Evolutionary conservation across 2,888 invertebrate genomes (phyloP), one percentile per base, ranked within the genome.

Genomic region (Volucella zonaria): DNA sequence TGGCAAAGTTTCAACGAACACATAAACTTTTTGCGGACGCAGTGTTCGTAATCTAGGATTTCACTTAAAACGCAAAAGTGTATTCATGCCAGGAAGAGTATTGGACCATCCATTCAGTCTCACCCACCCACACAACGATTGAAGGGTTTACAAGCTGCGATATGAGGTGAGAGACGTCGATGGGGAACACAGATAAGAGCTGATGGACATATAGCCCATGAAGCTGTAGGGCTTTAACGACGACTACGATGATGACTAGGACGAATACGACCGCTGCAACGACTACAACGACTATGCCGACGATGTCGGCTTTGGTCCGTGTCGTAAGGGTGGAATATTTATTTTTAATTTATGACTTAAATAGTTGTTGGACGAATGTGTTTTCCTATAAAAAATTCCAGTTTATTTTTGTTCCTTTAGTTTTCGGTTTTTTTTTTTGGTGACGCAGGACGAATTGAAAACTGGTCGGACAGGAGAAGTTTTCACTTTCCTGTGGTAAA

Each of bases 321-420:
- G n/a, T n/a, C n/a, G 64, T 18, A 6, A 47, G 52, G 79, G 66
- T 68, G 79, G 76, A 82, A 82, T 82, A 82, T 77, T 82, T 82
- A 77, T 79, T 79, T 79, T 83, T 83, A 83, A 83, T 83, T 83
- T 83, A 83, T 83, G 83, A 79, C 75, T 75, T 83, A 82, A 82
- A 83, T 75, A 83, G 66, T 83, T 79, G 58, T 74, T 66, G 64
- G 74, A 43, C 31, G 62, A 23, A 67, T 64, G 66, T 58, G 70
- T 67, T 68, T 42, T 49, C n/a, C 67, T 40, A 47, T 77, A 64
- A 56, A 61, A 49, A 56, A 71, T 40, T 71, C 52, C 23, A 74
- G 64, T 75, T 68, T 76, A 58, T 67, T 15, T 18, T 15, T 31
- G 31, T 31, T 31, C 31, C 6, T 31, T 31, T 6, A 31, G 6